Evolutionary conservation across 2,797 vertebrate species (phyloP).

Genomic region (Vireo griseus): DNA sequence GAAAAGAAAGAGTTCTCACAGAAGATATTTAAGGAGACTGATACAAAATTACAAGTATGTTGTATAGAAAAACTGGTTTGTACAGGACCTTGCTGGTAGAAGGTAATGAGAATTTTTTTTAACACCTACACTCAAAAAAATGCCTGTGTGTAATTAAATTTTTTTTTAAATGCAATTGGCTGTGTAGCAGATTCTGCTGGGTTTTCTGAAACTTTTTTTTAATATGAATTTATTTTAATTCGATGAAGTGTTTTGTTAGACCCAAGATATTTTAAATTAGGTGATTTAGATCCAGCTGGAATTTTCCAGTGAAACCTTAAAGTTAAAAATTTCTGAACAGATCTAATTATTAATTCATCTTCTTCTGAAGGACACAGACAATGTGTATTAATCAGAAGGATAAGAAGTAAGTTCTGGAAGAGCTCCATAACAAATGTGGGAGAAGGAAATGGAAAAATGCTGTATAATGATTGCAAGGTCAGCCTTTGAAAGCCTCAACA

Average conservation of each 20-base stretch:
- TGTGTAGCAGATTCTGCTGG: neutral
- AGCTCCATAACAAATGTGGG: neutral
- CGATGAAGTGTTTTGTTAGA: neutral
- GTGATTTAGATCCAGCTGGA: neutral
- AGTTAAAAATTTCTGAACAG: neutral
- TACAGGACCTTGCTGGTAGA: neutral
- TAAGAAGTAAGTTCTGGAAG: neutral
- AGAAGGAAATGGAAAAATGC: neutral
- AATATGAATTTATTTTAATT: neutral
- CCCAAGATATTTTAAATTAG: neutral
- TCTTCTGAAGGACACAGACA: neutral
- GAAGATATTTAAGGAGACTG: neutral
- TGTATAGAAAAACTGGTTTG: neutral
- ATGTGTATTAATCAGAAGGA: neutral
- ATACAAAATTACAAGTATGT: neutral
- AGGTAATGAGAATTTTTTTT: neutral
- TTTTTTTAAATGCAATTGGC: neutral
- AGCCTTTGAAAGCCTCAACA: neutral
- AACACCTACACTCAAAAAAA: neutral
- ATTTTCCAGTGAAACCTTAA: neutral
- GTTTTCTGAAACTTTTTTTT: neutral
- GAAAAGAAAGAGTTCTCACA: neutral
- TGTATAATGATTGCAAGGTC: neutral
- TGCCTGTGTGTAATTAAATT: neutral
- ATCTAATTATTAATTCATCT: neutral